Base-by-base conservation (phyloP, 1,140 invertebrate species). In the Aporrectodea caliginosa region DNA sequence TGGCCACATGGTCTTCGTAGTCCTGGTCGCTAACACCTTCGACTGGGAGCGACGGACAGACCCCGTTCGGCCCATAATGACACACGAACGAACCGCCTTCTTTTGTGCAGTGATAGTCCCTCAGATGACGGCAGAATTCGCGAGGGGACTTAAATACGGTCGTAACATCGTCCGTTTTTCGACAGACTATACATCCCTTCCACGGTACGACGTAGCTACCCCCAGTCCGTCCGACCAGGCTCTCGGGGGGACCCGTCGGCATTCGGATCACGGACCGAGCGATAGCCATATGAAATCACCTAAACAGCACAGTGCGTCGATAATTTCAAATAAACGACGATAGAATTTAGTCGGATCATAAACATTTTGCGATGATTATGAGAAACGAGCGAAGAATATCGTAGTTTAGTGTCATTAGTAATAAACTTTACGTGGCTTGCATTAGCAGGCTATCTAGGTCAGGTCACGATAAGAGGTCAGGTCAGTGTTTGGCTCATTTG, bases 51-150 rank as follows among this genome's bases (percentile, higher is more conserved):
- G 93, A 93, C 34, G 92, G 92, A 86, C 95, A 97, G 14, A 96
- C 93, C 27, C 91, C 92, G 89, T 96, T 96, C 84, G 93, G 92
- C 32, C 94, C 95, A 91, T 96, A 96, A 83, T 92, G 92, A 86
- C 94, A 97, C 14, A 96, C 91, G 87, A 92, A 94, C 2, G 94
- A 95, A 58, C 94, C 94, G 81, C 95, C 94, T 89, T 96, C 94
- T 83, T 92, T 92, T 2, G 93, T 92, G 86, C 94, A 95, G 85
- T 97, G 95, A 79, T 92, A 91, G 75, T 92, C 91, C 81, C 93
- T 90, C 79, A 97, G 88, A 88, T 97, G 95, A 77, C 93, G 93
- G 85, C 80, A 83, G 79, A 88, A 88, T 69, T 88, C 86, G 72
- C 81, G 80, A 1, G 88, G 83, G 1, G 86, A 87, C 79, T 85